These are phyloP conservation scores for Cricetomys ansorgei DNA, from an alignment of 2,113 vertebrate species.

Conservation along the genomic window DNA sequence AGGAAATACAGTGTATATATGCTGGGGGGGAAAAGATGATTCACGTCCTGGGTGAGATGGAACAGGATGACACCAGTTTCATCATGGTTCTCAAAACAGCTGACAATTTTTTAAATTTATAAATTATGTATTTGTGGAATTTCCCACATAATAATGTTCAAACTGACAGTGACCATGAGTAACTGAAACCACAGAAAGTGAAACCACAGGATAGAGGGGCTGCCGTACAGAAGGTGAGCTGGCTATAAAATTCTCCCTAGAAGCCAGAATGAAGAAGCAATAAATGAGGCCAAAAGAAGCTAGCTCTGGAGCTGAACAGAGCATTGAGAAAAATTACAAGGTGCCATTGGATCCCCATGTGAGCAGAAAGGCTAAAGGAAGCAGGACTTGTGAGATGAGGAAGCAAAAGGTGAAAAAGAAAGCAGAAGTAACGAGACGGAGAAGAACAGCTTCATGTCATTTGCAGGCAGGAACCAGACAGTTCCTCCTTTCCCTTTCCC, in stretches of 20 bases:
- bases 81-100: background rate
- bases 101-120: background rate
- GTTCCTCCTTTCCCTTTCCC: background rate
- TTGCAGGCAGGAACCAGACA: background rate
- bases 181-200: background rate
- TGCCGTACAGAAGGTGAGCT: background rate
- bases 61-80: background rate
- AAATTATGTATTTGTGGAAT: background rate
- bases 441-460: background rate
- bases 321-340: background rate
- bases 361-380: conserved; percentile 14
- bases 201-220: background rate
- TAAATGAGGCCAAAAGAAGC: background rate
- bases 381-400: conserved; percentile 36
- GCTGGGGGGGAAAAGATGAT: background rate
- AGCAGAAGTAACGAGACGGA: conserved; percentile 24
- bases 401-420: conserved; percentile 20
- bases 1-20: background rate
- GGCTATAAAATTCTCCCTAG: background rate
- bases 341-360: too few species aligned
- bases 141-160: background rate
- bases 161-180: background rate
- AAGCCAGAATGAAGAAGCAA: background rate
- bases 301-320: background rate
- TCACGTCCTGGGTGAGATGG: background rate